Percentiles rank a stretch among this genome's conserved stretches.
Evolutionary conservation across 2,797 vertebrate species (phyloP).

Genomic region (Malacoctenus gilli): DNA sequence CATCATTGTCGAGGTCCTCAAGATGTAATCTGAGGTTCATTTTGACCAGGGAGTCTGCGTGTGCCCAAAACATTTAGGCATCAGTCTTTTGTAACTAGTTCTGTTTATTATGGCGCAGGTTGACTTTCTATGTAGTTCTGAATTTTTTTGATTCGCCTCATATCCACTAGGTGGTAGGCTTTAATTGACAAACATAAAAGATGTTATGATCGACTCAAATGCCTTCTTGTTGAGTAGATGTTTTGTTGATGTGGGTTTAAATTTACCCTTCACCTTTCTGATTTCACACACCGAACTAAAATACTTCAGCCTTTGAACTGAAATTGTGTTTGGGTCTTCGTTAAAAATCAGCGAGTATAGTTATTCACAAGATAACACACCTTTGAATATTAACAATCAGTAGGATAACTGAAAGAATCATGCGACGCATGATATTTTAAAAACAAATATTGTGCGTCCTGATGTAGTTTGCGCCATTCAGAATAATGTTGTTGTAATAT

Average conservation of each 20-base stretch:
- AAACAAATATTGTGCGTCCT: too few relatives aligned
- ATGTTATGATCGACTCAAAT: background rate
- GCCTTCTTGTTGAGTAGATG: background rate
- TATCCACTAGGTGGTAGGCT: slow-evolving; percentile 70
- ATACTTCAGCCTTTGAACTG: too few relatives aligned
- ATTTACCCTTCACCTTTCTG: background rate
- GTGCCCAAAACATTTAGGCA: background rate
- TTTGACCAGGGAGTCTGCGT: too few relatives aligned
- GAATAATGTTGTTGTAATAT: slow-evolving; percentile 16
- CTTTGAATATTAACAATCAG: too few relatives aligned
- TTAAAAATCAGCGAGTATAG: too few relatives aligned
- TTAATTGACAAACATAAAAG: slow-evolving; percentile 28
- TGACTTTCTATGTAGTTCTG: background rate
- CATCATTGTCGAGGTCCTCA: too few relatives aligned
- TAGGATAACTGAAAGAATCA: too few relatives aligned
- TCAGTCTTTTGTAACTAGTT: background rate
- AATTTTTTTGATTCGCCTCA: background rate
- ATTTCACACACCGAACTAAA: background rate
- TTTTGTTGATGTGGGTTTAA: too few relatives aligned
- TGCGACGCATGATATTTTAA: too few relatives aligned
- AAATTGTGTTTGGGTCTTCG: too few relatives aligned
- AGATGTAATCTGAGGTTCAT: too few relatives aligned
- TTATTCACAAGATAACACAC: too few relatives aligned
- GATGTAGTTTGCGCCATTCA: slow-evolving; percentile 39
- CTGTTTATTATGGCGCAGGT: background rate